Evolutionary conservation across 2,113 vertebrate species (phyloP).

Genomic region (Corythaeola cristata): DNA sequence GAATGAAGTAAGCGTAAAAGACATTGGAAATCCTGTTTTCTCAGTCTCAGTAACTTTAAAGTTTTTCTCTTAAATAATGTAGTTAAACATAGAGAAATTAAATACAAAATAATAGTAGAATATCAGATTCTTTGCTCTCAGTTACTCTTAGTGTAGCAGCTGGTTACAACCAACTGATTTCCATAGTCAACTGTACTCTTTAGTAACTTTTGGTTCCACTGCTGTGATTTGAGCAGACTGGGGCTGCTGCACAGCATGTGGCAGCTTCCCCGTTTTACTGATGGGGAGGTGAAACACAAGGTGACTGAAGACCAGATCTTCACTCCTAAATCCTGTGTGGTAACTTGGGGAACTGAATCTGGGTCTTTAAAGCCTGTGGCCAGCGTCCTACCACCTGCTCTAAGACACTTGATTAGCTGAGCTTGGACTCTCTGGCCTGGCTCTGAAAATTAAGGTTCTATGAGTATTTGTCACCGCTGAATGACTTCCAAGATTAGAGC

Average conservation of each 20-base stretch:
- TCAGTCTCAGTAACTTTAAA: background rate
- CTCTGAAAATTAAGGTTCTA: background rate
- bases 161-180: background rate
- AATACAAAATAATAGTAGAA: background rate
- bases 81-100: background rate
- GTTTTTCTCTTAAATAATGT: background rate
- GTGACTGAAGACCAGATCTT: background rate
- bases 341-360: background rate
- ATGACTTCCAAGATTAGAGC: background rate
- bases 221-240: background rate
- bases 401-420: background rate
- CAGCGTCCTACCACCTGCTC: background rate
- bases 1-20: background rate
- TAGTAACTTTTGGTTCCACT: background rate
- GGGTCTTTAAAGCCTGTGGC: fast-evolving
- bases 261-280: background rate
- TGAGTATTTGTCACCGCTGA: background rate
- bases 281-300: background rate
- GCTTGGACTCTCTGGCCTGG: background rate
- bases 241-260: background rate
- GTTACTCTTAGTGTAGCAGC: background rate
- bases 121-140: background rate
- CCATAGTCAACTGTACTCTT: background rate
- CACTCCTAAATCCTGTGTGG: background rate
- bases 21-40: background rate